phyloP scores from a whole-genome alignment of 1,140 invertebrate genomes.

The Phortica variegata region DNA sequence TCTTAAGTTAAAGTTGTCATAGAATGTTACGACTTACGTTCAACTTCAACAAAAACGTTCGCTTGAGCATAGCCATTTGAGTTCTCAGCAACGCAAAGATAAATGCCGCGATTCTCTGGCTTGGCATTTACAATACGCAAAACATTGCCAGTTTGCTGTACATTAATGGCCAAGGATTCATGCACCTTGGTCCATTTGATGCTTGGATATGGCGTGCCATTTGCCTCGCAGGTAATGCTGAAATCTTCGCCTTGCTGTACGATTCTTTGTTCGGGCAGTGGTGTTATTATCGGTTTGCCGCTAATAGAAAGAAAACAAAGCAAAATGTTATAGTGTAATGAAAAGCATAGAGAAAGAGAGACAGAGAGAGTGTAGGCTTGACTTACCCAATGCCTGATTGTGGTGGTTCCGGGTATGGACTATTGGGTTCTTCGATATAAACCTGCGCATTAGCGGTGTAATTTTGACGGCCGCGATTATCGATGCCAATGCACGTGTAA shows the following conservation, averaged over 20 bases:
- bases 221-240: constrained; percentile 72
- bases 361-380: constrained; percentile 15
- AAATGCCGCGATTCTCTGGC: constrained; percentile 76
- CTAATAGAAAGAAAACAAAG: no score
- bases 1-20: no score
- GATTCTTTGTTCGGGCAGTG: constrained; percentile 67
- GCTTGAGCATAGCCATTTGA: constrained; percentile 62
- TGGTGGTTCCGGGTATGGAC: constrained; percentile 6
- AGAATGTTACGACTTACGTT: constrained; percentile 75
- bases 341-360: background rate
- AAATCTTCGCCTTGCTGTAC: constrained; percentile 78
- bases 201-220: constrained; percentile 67
- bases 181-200: constrained; percentile 78
- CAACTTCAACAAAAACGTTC: constrained; percentile 80
- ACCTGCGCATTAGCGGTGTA: constrained; percentile 40
- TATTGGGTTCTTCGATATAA: constrained; percentile 29
- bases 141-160: constrained; percentile 67
- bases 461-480: constrained; percentile 43
- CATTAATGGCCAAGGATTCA: constrained; percentile 65
- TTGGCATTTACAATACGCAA: constrained; percentile 71
- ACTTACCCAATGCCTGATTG: constrained; percentile 25
- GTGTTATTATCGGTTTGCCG: constrained; percentile 61
- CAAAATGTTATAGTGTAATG: no score
- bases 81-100: constrained; percentile 72
- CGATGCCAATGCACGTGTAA: constrained; percentile 71